phyloP scores from a whole-genome alignment of 2,797 vertebrate genomes.

The Sparus aurata region DNA sequence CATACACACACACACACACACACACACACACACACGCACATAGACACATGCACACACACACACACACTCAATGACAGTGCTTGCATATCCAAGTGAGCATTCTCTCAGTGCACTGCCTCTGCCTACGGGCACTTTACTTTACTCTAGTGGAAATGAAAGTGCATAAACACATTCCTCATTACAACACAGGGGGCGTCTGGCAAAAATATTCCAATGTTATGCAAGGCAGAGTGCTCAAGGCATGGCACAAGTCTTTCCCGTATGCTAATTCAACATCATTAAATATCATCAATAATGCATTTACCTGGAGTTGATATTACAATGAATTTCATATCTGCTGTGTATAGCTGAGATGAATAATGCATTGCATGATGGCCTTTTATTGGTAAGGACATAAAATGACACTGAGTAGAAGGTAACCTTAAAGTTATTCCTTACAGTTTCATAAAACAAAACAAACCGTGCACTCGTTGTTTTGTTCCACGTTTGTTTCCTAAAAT shows the following conservation, averaged over 20 bases:
- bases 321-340: constrained; percentile 69
- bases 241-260: constrained; percentile 61
- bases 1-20: background rate
- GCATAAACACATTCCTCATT: constrained; percentile 76
- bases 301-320: constrained; percentile 73
- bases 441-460: constrained; percentile 17
- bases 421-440: background rate
- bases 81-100: constrained; percentile 28
- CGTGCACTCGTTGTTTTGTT: constrained; percentile 6
- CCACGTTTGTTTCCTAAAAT: background rate
- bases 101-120: constrained; percentile 36
- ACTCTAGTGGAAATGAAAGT: constrained; percentile 74
- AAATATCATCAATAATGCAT: constrained; percentile 84
- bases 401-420: background rate
- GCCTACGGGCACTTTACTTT: constrained; percentile 69
- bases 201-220: constrained; percentile 62
- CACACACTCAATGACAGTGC: background rate
- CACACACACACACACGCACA: background rate
- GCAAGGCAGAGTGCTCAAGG: constrained; percentile 67
- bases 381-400: constrained; percentile 30
- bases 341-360: constrained; percentile 64
- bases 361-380: constrained; percentile 40
- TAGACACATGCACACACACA: background rate
- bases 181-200: constrained; percentile 51
- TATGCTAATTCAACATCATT: constrained; percentile 80